Evolutionary conservation across 1,140 invertebrate genomes (phyloP).

Genomic region (Cryptotermes secundus): DNA sequence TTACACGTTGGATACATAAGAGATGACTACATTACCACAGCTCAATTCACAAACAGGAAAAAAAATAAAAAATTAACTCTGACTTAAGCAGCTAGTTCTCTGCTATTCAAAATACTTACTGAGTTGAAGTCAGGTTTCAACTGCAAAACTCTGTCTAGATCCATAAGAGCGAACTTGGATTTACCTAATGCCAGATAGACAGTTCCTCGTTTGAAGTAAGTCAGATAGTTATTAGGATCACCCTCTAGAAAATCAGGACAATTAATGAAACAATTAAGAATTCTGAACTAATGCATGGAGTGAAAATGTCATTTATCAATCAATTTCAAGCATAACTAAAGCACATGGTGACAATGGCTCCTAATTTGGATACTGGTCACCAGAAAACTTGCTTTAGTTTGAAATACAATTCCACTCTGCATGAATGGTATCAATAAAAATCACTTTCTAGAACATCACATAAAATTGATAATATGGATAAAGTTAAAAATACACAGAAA

Average conservation of each 20-base stretch:
- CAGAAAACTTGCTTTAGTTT: too few relatives aligned
- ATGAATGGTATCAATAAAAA: too few relatives aligned
- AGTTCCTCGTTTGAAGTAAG: slow-evolving; percentile 92
- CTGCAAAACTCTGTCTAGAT: slow-evolving; percentile 89
- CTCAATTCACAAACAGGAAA: background rate
- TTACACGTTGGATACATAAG: too few relatives aligned
- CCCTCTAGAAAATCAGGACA: slow-evolving; percentile 69
- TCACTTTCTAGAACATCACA: too few relatives aligned
- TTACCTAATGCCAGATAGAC: slow-evolving; percentile 96
- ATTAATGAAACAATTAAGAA: background rate
- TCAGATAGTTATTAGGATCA: slow-evolving; percentile 94
- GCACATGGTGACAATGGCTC: too few relatives aligned
- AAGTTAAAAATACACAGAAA: too few relatives aligned
- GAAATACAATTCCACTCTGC: too few relatives aligned
- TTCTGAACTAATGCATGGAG: background rate
- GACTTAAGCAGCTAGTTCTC: background rate
- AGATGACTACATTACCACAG: too few relatives aligned
- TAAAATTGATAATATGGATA: too few relatives aligned
- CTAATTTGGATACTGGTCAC: too few relatives aligned
- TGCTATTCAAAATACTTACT: slow-evolving; percentile 48
- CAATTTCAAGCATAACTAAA: background rate
- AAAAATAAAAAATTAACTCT: background rate
- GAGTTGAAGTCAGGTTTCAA: slow-evolving; percentile 93
- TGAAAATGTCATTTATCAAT: background rate
- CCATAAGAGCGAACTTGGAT: slow-evolving; percentile 90